Base-by-base conservation (phyloP, 2,888 invertebrate genomes). In the Gymnocheta viridis region DNA sequence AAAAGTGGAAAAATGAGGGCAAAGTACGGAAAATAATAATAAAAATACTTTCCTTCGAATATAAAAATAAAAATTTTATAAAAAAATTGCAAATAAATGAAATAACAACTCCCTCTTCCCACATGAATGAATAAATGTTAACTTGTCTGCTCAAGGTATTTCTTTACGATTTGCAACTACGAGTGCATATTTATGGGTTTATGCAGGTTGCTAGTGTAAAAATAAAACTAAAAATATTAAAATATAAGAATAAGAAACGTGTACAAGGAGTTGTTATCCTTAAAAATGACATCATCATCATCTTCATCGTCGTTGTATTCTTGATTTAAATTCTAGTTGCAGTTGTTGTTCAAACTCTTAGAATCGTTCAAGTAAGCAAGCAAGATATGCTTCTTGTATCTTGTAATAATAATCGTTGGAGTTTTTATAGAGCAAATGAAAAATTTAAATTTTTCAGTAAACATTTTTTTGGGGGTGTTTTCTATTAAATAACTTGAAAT, bases 41-140 rank as follows among this genome's bases (percentile, higher is more conserved):
- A 77, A 72, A 82, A 72, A 41, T 72, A 24, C 14, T 67, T 62
- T 73, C 49, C 35, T 72, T 29, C 32, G 38, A 62, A 76, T 14
- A 62, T 56, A 69, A 29, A 73, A 56, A 82, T 41, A 32, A 32
- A 32, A 32, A 32, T 10, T 38, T 14, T 54, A 9, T 29, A 47
- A 7, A 44, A 82, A 69, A 76, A 79, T 58, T 56, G 38, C 49
- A 70, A 58, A 54, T 38, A 81, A 49, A 83, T 79, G 82, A 84
- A 86, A 86, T 84, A 73, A 80, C 29, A 77, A 81, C 22, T 47
- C n/a, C 41, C 89, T 88, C 41, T 89, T 89, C 88, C 89, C 90
- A 89, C 89, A 89, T 89, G 89, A 89, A 88, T 44, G 51, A 17
- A 14, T 29, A n/a, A n/a, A n/a, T n/a, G n/a, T n/a, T n/a, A n/a